Percentiles rank a stretch among this genome's conserved stretches.
Conservation (phyloP, 1,140 invertebrate species). For the Eumeta japonica region DNA sequence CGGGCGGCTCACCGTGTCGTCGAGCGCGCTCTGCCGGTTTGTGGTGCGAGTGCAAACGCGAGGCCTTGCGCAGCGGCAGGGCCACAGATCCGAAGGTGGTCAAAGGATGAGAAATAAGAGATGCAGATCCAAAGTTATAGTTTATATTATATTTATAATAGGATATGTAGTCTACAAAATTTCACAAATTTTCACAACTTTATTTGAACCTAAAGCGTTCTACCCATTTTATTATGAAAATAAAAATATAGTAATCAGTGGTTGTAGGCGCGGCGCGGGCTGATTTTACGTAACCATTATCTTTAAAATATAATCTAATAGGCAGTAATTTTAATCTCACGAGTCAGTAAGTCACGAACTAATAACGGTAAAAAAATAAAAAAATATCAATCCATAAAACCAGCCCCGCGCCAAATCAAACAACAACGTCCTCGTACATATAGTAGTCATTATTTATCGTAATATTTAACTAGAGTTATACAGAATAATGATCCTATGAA, state of each 20-base stretch:
- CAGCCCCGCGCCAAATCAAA: constrained; percentile 43
- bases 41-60: no score
- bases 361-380: constrained; percentile 59
- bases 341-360: constrained; percentile 52
- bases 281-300: constrained; percentile 53
- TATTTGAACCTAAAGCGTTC: constrained; percentile 55
- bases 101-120: constrained; percentile 36
- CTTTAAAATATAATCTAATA: constrained; percentile 59
- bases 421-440: constrained; percentile 43
- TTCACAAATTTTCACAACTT: constrained; percentile 59
- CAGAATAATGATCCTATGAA: constrained; percentile 62
- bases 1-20: no score
- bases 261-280: constrained; percentile 45
- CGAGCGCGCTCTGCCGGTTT: no score
- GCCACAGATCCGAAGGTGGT: no score
- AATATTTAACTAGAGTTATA: constrained; percentile 62
- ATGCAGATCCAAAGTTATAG: constrained; percentile 51
- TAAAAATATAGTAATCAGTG: constrained; percentile 56
- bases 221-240: constrained; percentile 58
- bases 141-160: constrained; percentile 60
- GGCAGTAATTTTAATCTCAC: constrained; percentile 50
- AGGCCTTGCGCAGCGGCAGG: no score
- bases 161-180: constrained; percentile 58
- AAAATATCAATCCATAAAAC: constrained; percentile 55
- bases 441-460: constrained; percentile 55